phyloP scores from a whole-genome alignment of 64 coral and sea anemone species.

The Pocillopora verrucosa region DNA sequence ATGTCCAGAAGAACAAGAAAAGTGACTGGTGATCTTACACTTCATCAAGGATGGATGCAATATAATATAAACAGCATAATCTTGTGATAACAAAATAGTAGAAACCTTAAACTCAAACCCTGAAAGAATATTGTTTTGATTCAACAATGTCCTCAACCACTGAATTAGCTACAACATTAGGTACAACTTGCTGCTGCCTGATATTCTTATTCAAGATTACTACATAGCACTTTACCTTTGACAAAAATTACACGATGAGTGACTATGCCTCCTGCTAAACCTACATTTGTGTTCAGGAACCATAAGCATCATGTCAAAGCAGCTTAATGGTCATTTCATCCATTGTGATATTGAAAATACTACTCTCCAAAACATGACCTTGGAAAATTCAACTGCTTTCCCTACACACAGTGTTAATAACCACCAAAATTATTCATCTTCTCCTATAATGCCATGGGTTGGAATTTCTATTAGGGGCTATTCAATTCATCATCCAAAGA shows the following conservation, averaged over 20 bases:
- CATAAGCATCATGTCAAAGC: slow-evolving; percentile 3
- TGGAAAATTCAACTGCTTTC: not conserved
- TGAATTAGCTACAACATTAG: not conserved
- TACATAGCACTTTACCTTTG: not conserved
- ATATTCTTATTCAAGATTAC: not conserved
- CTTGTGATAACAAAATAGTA: not conserved
- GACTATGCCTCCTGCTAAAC: not conserved
- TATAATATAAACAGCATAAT: not conserved
- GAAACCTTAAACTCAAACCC: not conserved
- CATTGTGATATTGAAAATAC: not conserved
- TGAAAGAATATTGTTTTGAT: too few relatives aligned
- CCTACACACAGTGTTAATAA: not conserved
- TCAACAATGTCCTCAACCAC: not conserved
- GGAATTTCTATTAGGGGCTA: not conserved
- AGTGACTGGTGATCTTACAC: not conserved
- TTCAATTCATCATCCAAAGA: not conserved
- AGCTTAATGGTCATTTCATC: not conserved
- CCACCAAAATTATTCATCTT: not conserved
- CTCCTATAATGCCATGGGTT: not conserved
- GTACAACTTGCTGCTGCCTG: not conserved
- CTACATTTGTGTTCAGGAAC: not conserved
- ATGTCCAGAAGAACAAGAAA: not conserved
- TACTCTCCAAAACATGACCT: not conserved
- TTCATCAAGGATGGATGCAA: not conserved
- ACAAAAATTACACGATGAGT: not conserved